Conservation (phyloP, 1,140 invertebrate genomes). For the Conopomorpha cramerella region DNA sequence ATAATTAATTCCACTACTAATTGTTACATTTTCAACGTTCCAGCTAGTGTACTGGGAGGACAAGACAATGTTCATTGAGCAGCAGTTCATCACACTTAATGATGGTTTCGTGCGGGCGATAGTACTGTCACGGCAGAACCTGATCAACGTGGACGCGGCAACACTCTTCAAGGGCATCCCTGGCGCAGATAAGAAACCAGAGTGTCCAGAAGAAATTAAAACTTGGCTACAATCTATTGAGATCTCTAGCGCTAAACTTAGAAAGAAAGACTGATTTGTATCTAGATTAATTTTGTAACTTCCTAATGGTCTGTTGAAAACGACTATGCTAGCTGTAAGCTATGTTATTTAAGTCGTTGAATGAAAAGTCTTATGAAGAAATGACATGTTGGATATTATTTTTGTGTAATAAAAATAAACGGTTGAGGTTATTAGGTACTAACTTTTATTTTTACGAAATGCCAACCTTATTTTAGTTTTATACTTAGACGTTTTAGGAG, state of each 20-base stretch:
- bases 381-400: too few relatives aligned
- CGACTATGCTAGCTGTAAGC: too few relatives aligned
- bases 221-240: conserved; percentile 77
- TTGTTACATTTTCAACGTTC: too few relatives aligned
- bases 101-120: conserved; percentile 80
- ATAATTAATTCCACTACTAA: too few relatives aligned
- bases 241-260: conserved; percentile 73
- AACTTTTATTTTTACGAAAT: too few relatives aligned
- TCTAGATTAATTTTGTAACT: too few relatives aligned
- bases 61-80: conserved; percentile 80
- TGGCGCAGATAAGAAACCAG: conserved; percentile 63
- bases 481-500: too few relatives aligned
- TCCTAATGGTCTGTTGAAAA: too few relatives aligned
- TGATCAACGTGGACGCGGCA: conserved; percentile 67
- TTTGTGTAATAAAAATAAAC: too few relatives aligned
- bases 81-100: conserved; percentile 75
- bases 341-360: conserved; percentile 5
- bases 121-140: conserved; percentile 74
- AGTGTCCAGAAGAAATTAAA: conserved; percentile 69
- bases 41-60: conserved; percentile 84
- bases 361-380: too few relatives aligned
- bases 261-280: conserved; percentile 58
- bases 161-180: conserved; percentile 63
- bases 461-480: too few relatives aligned
- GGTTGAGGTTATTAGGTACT: too few relatives aligned